Percentiles rank a stretch among this genome's conserved stretches.
Evolutionary conservation across 2,888 invertebrate species (phyloP).

Genomic region (Tolmerus cingulatus): DNA sequence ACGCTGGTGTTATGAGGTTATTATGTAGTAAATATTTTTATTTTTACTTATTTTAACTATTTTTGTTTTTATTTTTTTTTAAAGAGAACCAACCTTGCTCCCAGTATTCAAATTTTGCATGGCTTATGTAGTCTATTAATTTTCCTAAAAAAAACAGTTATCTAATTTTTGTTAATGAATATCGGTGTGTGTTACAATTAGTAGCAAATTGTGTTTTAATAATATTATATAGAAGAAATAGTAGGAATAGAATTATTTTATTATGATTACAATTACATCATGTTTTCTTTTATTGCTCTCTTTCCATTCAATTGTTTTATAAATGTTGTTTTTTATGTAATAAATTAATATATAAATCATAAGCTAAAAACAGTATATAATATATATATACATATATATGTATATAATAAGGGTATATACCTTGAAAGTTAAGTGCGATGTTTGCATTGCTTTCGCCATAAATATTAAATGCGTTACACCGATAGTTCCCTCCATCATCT

Average conservation of each 20-base stretch:
- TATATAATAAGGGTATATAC: slow-evolving; percentile 63
- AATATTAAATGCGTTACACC: slow-evolving; percentile 98
- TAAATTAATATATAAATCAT: neutral
- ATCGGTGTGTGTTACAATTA: neutral
- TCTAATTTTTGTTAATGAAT: neutral
- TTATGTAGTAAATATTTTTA: neutral
- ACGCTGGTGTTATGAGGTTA: neutral
- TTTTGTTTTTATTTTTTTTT: neutral
- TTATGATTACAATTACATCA: neutral
- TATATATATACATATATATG: too few relatives aligned
- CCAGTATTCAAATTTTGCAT: neutral
- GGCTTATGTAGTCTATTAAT: neutral
- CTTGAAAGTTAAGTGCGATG: slow-evolving; percentile 99
- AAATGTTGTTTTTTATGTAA: neutral
- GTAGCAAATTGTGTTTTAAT: neutral
- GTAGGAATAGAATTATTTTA: neutral
- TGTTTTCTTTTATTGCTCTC: neutral
- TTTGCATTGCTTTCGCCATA: slow-evolving; percentile 99
- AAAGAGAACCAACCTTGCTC: neutral
- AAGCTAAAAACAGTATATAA: neutral
- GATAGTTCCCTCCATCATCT: slow-evolving; percentile 97
- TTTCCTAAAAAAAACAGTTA: neutral
- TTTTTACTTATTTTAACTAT: neutral
- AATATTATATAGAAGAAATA: neutral
- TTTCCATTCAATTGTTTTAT: neutral